These are phyloP conservation scores for Escarpia spicata DNA, from an alignment of 2,888 invertebrate genomes.

Conservation along the genomic window DNA sequence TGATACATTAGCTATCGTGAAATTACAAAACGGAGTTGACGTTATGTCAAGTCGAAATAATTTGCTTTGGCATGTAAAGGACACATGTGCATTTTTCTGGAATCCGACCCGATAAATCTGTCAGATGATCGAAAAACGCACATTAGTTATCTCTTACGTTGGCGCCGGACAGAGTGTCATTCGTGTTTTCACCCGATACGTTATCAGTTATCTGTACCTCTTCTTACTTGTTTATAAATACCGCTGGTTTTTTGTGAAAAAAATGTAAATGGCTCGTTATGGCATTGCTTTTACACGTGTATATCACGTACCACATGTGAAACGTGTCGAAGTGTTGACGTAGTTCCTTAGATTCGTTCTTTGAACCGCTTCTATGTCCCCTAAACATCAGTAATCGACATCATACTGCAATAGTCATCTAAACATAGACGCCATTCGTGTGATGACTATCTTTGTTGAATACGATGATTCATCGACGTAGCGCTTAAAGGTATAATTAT, in stretches of 20 bases:
- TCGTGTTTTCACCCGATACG: neutral
- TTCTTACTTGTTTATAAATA: neutral
- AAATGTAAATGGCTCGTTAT: neutral
- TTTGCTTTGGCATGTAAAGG: neutral
- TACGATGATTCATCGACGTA: neutral
- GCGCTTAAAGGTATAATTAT: neutral
- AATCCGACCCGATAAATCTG: neutral
- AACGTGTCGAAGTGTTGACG: neutral
- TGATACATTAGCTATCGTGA: neutral
- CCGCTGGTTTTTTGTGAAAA: neutral
- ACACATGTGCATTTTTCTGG: neutral
- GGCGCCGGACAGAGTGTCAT: neutral
- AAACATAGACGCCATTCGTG: neutral
- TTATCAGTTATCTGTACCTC: neutral
- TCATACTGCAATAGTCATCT: neutral
- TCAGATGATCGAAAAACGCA: neutral
- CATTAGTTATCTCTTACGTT: neutral
- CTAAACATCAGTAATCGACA: neutral
- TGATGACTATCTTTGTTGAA: neutral
- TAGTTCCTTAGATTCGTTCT: neutral
- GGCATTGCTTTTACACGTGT: neutral
- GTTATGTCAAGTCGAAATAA: neutral
- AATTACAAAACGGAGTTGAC: too few species aligned
- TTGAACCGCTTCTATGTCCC: neutral
- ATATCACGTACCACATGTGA: too few species aligned